phyloP scores from a whole-genome alignment of 2,113 vertebrate genomes.

The Catharus bicknelli region DNA sequence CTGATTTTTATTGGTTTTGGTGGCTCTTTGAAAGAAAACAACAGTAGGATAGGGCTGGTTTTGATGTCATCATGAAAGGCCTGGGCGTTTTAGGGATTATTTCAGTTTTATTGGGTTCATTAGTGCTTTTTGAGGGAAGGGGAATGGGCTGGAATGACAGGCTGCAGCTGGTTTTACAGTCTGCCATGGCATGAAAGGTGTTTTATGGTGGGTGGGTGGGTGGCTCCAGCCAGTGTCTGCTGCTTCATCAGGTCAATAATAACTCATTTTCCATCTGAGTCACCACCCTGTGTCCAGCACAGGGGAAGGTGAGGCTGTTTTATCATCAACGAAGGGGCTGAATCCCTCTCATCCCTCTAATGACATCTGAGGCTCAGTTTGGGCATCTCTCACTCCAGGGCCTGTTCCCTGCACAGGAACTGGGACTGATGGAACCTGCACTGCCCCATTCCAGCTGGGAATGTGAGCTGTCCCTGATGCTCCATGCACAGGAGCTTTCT shows the following conservation, averaged over 20 bases:
- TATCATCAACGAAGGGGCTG: slow-evolving; percentile 5
- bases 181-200: slow-evolving; percentile 58
- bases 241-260: slow-evolving; percentile 58
- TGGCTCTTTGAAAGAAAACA: slow-evolving; percentile 56
- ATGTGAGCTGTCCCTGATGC: neutral
- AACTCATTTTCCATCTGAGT: slow-evolving; percentile 62
- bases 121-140: slow-evolving; percentile 36
- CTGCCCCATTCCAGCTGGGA: neutral
- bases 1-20: slow-evolving; percentile 60
- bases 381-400: neutral
- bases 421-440: neutral
- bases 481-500: too few relatives aligned
- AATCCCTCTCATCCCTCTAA: neutral
- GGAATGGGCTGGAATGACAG: slow-evolving; percentile 40
- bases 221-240: slow-evolving; percentile 61
- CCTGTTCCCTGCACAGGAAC: neutral
- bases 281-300: slow-evolving; percentile 63
- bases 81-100: slow-evolving; percentile 52
- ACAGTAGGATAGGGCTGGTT: neutral
- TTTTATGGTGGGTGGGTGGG: slow-evolving; percentile 73
- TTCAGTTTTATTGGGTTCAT: slow-evolving; percentile 72
- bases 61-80: neutral
- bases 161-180: slow-evolving; percentile 60
- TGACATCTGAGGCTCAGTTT: neutral
- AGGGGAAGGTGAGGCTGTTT: slow-evolving; percentile 65